Conservation (phyloP, 2,888 invertebrate genomes). For the Hydroisotoma schaefferi region DNA sequence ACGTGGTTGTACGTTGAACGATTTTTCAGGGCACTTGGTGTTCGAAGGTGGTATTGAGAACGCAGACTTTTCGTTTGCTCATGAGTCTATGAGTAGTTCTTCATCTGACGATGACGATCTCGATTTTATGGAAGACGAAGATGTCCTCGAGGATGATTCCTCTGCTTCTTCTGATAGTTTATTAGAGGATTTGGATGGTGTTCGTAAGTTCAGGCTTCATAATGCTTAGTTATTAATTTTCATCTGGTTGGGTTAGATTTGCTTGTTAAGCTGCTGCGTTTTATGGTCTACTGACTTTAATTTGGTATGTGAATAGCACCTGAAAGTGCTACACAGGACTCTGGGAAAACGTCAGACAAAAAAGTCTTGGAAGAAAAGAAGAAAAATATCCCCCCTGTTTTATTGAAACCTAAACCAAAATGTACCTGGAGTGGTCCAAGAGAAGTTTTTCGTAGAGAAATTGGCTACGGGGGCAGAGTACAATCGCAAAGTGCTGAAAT, state of each 20-base stretch:
- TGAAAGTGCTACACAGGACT: slow-evolving; percentile 10
- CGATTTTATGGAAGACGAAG: slow-evolving; percentile 30
- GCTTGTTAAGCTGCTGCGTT: background rate
- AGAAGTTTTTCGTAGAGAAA: slow-evolving; percentile 39
- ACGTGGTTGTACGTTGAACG: background rate
- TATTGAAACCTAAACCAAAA: slow-evolving; percentile 61
- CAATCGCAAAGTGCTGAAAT: slow-evolving; percentile 52
- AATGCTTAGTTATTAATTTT: too few species aligned
- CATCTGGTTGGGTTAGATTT: too few species aligned
- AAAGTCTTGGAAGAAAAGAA: slow-evolving; percentile 24
- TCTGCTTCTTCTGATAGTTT: slow-evolving; percentile 39
- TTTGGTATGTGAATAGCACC: slow-evolving; percentile 7
- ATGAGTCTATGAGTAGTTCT: too few species aligned
- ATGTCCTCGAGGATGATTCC: slow-evolving; percentile 23
- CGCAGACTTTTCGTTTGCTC: too few species aligned
- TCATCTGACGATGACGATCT: slow-evolving; percentile 21
- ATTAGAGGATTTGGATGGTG: slow-evolving; percentile 42
- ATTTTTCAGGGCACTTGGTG: background rate
- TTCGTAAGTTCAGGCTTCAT: slow-evolving; percentile 5
- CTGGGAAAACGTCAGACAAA: slow-evolving; percentile 15
- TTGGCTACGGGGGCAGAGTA: slow-evolving; percentile 53
- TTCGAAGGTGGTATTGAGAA: slow-evolving; percentile 8
- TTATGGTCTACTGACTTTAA: background rate
- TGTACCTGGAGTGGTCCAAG: slow-evolving; percentile 59
- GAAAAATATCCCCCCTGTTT: slow-evolving; percentile 36